phyloP scores from a whole-genome alignment of 2,113 vertebrate genomes.

The Hyperoodon ampullatus region DNA sequence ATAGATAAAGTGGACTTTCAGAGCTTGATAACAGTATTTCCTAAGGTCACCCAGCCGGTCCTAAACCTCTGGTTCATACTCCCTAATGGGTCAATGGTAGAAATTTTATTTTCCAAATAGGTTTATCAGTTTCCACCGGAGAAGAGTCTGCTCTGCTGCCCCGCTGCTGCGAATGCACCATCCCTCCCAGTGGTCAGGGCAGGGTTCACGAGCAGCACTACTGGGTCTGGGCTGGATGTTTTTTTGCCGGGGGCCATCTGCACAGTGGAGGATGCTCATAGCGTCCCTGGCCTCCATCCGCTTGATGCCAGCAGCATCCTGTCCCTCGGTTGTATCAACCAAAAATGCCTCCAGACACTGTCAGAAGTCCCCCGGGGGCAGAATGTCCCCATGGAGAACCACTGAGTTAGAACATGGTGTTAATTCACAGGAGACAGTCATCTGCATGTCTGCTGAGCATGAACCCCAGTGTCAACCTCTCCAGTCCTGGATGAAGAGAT shows the following conservation, averaged over 20 bases:
- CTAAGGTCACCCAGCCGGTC: background rate
- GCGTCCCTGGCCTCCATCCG: background rate
- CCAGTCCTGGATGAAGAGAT: background rate
- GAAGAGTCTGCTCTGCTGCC: no score
- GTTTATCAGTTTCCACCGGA: background rate
- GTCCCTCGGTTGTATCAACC: background rate
- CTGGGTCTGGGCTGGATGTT: fast-evolving
- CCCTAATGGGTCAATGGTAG: background rate
- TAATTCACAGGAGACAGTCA: fast-evolving
- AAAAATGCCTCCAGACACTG: background rate
- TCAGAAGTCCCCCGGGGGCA: background rate
- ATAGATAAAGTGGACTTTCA: no score
- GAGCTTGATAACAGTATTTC: background rate
- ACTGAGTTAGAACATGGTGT: fast-evolving
- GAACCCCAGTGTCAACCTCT: fast-evolving
- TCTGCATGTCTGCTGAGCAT: fast-evolving
- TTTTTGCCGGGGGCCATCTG: fast-evolving
- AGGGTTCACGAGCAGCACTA: fast-evolving
- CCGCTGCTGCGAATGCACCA: fast-evolving
- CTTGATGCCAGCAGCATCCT: background rate
- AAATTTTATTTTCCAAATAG: background rate
- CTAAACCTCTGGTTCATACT: background rate
- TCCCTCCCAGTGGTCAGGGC: fast-evolving
- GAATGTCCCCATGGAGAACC: background rate
- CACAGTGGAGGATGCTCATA: fast-evolving